Evolutionary conservation across 1,140 invertebrate genomes (phyloP), one percentile per base, ranked within the genome.

Genomic region (Leptinotarsa lineolata): DNA sequence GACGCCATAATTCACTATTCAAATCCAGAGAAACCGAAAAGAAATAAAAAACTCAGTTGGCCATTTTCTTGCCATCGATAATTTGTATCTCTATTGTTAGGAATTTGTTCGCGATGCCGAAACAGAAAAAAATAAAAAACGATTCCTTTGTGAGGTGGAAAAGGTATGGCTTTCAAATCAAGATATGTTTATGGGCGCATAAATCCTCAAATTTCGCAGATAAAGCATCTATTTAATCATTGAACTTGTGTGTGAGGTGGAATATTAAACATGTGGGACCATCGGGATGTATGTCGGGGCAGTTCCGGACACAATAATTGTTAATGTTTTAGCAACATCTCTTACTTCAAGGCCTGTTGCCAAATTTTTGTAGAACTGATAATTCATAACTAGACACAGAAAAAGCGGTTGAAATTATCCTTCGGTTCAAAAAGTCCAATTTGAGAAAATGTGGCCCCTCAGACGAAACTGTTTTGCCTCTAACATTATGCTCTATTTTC

Each of bases 201-300:
- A 54, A 54, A 54, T 54, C n/a, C 48, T 54, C 16, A 54, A 16
- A 54, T 54, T 54, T 8, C 48, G 48, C 48, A 54, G 48, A 54
- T 54, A 54, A 54, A 54, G 15, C n/a, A 54, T 54, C 48, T 18
- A 54, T 54, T 54, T 54, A 54, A 54, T 54, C 48, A 54, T 54
- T 54, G 48, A 54, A 54, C 5, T 54, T 54, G 48, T 54, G 30
- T 39, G 30, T 39, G 30, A 39, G 30, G 30, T 39, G 8, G 30
- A 39, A 39, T 39, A 39, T 39, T 39, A 11, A 39, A 39, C 30
- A 39, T 39, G 30, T 39, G 30, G 11, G 30, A 39, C 30, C 8
- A 2, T 11, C 30, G 30, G 30, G 8, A 39, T 39, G 3, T 39
- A 39, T 39, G 30, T 11, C 30, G 30, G 30, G 8, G 30, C 30